These are phyloP conservation scores for Drosophila arawakana DNA, from an alignment of 1,140 invertebrate species.

Conservation along the genomic window DNA sequence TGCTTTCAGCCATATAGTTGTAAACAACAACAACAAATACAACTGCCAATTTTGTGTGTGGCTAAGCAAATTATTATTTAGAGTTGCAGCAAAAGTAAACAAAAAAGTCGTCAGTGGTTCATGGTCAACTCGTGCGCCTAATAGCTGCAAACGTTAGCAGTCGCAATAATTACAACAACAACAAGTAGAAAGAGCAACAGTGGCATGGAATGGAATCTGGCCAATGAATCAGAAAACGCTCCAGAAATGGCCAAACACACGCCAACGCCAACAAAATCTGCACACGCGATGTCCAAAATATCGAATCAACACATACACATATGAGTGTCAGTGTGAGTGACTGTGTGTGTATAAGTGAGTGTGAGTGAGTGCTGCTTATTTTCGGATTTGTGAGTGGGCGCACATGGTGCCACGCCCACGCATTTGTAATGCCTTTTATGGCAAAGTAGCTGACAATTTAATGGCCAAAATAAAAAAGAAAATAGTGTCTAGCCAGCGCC, in stretches of 20 bases:
- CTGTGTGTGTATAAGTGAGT: not conserved
- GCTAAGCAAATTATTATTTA: constrained; percentile 40
- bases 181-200: constrained; percentile 22
- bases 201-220: constrained; percentile 69
- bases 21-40: constrained; percentile 13
- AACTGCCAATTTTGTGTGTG: constrained; percentile 47
- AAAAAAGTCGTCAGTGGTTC: constrained; percentile 68
- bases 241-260: constrained; percentile 49
- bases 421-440: constrained; percentile 42
- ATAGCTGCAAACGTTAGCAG: constrained; percentile 64
- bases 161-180: constrained; percentile 56
- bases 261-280: constrained; percentile 55
- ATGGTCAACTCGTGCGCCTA: constrained; percentile 78
- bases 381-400: constrained; percentile 25
- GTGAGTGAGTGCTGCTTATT: not conserved
- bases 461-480: constrained; percentile 18
- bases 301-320: constrained; percentile 30
- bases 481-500: constrained; percentile 34
- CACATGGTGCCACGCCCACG: constrained; percentile 42
- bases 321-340: constrained; percentile 5
- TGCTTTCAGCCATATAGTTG: constrained; percentile 1
- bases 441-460: constrained; percentile 50
- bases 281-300: constrained; percentile 64
- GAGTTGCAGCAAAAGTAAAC: not conserved
- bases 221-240: constrained; percentile 67